Evolutionary conservation across 2,113 vertebrate genomes (phyloP).

Genomic region (Thamnophis sirtalis): DNA sequence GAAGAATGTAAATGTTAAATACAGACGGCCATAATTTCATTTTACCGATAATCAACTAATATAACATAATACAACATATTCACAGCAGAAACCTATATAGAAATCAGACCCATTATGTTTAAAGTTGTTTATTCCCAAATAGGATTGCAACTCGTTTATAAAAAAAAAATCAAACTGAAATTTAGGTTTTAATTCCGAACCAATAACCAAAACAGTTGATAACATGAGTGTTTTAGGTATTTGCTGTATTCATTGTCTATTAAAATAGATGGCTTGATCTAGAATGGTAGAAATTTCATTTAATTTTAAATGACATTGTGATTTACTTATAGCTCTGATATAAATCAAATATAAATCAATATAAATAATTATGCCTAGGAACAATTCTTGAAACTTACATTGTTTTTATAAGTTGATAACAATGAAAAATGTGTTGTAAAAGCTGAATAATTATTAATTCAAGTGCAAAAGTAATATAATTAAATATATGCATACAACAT

Average conservation of each 20-base stretch:
- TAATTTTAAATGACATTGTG: not conserved
- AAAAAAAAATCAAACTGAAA: not conserved
- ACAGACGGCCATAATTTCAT: not conserved
- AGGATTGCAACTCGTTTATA: not conserved
- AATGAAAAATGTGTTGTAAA: slow-evolving; percentile 11
- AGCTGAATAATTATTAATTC: not conserved
- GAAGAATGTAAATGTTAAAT: not conserved
- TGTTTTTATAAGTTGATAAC: not conserved
- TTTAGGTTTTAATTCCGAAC: not conserved
- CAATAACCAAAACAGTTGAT: not conserved
- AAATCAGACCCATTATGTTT: not conserved
- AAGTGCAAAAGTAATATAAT: not conserved
- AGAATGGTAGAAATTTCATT: not conserved
- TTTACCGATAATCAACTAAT: not conserved
- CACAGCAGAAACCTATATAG: not conserved
- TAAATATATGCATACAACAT: not conserved
- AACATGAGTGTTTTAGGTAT: not conserved
- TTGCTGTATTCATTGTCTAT: not conserved
- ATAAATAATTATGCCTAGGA: not conserved
- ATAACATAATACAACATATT: too few relatives aligned
- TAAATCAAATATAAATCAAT: not conserved
- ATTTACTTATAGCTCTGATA: not conserved
- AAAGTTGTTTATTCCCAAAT: not conserved
- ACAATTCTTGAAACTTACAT: not conserved
- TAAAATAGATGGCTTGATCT: not conserved